These are phyloP conservation scores for Crenuchus spilurus DNA, from an alignment of 2,797 vertebrate genomes.

Conservation along the genomic window DNA sequence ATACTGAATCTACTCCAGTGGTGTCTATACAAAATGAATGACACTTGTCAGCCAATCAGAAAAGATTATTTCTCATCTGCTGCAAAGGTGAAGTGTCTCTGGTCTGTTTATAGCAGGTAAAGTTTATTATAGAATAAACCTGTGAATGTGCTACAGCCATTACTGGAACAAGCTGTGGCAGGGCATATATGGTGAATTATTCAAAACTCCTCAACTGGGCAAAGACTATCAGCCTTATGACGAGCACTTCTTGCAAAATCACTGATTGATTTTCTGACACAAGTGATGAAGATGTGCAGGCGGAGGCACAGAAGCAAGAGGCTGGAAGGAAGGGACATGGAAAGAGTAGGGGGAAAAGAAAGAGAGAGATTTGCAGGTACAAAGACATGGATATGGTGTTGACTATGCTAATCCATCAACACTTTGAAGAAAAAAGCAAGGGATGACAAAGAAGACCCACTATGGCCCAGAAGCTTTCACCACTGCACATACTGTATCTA, in stretches of 20 bases:
- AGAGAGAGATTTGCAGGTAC: not conserved
- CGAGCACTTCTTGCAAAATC: conserved; percentile 75
- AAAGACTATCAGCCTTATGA: conserved; percentile 47
- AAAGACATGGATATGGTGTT: not conserved
- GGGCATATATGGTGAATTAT: conserved; percentile 72
- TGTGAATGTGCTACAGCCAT: conserved; percentile 24
- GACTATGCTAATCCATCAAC: not conserved
- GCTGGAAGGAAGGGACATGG: conserved; percentile 8
- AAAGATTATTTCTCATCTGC: too few species aligned
- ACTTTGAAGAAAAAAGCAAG: not conserved
- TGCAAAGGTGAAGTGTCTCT: too few species aligned
- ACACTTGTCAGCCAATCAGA: too few species aligned
- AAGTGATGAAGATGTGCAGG: conserved; percentile 68
- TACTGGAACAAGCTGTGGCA: conserved; percentile 11
- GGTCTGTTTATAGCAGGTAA: conserved; percentile 23
- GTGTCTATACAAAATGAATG: too few species aligned
- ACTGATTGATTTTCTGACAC: conserved; percentile 93
- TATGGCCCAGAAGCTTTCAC: not conserved
- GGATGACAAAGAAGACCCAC: not conserved
- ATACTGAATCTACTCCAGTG: too few species aligned
- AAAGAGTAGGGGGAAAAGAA: not conserved
- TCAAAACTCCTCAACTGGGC: conserved; percentile 63
- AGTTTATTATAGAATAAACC: conserved; percentile 27
- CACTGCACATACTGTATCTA: not conserved
- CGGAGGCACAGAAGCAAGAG: conserved; percentile 31